Percentiles rank a stretch among this genome's conserved stretches.
Evolutionary conservation across 2,888 invertebrate species (phyloP).

Genomic region (Zaprionus obscuricornis): DNA sequence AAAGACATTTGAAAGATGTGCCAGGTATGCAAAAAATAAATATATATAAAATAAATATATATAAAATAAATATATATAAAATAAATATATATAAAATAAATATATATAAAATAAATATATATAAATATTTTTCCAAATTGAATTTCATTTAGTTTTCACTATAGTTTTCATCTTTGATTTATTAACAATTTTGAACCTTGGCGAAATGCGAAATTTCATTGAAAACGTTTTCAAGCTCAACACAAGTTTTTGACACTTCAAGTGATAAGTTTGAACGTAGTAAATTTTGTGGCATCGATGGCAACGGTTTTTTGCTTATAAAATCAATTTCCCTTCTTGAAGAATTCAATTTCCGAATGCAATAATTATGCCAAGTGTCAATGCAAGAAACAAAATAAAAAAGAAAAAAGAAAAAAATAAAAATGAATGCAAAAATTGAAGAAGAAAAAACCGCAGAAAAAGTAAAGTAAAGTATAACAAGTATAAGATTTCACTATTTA

Average conservation of each 20-base stretch:
- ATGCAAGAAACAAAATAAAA: constrained; percentile 30
- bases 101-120: too few relatives aligned
- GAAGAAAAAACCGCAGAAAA: constrained; percentile 31
- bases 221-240: constrained; percentile 11
- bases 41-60: too few relatives aligned
- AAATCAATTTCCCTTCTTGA: constrained; percentile 82
- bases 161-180: constrained; percentile 1
- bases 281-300: constrained; percentile 40
- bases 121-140: too few relatives aligned
- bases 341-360: constrained; percentile 82
- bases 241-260: constrained; percentile 13
- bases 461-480: constrained; percentile 4
- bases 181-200: too few relatives aligned
- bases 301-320: constrained; percentile 49
- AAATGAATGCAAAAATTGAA: too few relatives aligned
- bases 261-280: constrained; percentile 39
- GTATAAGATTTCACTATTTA: background rate
- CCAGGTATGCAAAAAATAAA: too few relatives aligned
- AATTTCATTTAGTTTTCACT: background rate
- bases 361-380: constrained; percentile 82
- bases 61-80: too few relatives aligned
- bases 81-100: too few relatives aligned
- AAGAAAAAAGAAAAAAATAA: constrained; percentile 20
- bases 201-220: constrained; percentile 9
- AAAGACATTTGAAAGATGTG: too few relatives aligned